Percentiles rank a stretch among this genome's conserved stretches.
These are phyloP conservation scores for Sarcophilus harrisii DNA, from an alignment of 2,797 vertebrate genomes.

Conservation along the genomic window DNA sequence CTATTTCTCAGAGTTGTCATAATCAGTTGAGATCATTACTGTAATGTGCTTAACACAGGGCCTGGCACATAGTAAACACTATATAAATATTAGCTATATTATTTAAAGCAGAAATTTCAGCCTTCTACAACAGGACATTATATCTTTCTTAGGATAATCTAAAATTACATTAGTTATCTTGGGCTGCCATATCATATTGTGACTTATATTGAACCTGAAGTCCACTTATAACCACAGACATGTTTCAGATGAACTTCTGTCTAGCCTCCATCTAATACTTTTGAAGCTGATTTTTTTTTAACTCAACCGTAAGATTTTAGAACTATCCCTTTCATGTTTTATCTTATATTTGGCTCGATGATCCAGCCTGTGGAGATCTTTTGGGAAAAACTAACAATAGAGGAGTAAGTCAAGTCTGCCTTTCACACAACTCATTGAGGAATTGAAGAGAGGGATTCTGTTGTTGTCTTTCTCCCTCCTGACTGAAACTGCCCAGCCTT, in stretches of 20 bases:
- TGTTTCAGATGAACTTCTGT: constrained; percentile 5
- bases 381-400: neutral
- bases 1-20: neutral
- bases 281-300: neutral
- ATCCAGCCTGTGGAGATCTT: neutral
- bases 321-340: neutral
- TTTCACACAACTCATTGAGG: neutral
- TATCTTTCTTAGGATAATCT: neutral
- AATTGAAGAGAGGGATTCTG: neutral
- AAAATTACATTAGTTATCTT: neutral
- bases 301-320: neutral
- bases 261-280: neutral
- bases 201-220: neutral
- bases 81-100: neutral
- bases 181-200: neutral
- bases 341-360: neutral
- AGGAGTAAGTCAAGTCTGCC: neutral
- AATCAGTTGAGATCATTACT: neutral
- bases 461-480: neutral
- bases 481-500: neutral
- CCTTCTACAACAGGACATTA: neutral
- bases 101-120: neutral
- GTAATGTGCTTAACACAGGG: neutral
- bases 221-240: neutral
- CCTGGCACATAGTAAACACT: neutral